Conservation (phyloP, 2,113 vertebrate genomes). For the Platysternon megacephalum region DNA sequence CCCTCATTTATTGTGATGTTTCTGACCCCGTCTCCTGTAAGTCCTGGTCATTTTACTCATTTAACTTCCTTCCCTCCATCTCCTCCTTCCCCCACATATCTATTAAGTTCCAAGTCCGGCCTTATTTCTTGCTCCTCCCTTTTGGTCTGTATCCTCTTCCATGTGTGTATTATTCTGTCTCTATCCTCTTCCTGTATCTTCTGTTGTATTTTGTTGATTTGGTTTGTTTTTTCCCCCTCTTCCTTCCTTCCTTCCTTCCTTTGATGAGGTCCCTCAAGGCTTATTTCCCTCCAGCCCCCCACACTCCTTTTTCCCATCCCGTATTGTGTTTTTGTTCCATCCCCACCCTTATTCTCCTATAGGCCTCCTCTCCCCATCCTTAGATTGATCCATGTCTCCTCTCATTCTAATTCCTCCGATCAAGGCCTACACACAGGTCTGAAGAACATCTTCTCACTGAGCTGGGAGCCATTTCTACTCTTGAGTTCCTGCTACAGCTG, state of each 20-base stretch:
- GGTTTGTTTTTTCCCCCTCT: background rate
- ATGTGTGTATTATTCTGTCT: background rate
- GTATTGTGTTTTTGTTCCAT: background rate
- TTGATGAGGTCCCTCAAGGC: background rate
- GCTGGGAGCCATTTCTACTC: conserved; percentile 15
- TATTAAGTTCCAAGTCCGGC: background rate
- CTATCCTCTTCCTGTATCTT: background rate
- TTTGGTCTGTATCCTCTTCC: background rate
- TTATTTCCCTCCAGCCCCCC: background rate
- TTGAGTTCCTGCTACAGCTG: conserved; percentile 43
- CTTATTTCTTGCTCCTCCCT: background rate
- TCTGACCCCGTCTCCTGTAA: background rate
- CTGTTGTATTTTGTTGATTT: background rate
- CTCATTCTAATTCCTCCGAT: background rate
- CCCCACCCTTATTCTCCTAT: background rate
- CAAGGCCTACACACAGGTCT: background rate
- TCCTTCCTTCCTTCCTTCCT: background rate
- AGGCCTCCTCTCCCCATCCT: background rate
- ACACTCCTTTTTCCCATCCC: background rate
- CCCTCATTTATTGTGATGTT: background rate
- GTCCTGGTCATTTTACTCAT: background rate
- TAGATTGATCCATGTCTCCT: background rate
- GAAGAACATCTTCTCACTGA: background rate
- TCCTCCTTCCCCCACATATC: background rate
- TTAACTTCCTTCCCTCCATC: background rate